Percentiles rank a stretch among this genome's conserved stretches.
These are phyloP conservation scores for Miniopterus natalensis DNA, from an alignment of 2,113 vertebrate genomes.

Conservation along the genomic window DNA sequence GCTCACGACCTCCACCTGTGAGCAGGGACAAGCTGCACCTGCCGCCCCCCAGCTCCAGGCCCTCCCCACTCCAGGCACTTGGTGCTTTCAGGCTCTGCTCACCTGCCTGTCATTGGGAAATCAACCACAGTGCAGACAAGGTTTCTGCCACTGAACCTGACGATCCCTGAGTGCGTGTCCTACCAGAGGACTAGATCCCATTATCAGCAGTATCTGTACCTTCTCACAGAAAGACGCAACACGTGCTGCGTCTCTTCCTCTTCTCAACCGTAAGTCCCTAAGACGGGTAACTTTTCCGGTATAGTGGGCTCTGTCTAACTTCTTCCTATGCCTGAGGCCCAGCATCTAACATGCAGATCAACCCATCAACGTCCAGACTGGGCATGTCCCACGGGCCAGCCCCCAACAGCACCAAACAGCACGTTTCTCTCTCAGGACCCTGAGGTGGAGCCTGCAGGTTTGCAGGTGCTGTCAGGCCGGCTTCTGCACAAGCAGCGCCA, in stretches of 20 bases:
- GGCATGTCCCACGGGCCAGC: neutral
- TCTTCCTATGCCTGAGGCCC: neutral
- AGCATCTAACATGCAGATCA: neutral
- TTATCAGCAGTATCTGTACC: neutral
- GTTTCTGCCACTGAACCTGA: accelerated
- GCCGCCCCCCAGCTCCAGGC: accelerated
- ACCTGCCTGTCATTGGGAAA: neutral
- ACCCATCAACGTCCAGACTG: neutral
- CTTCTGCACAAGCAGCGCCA: neutral
- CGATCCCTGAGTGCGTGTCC: neutral
- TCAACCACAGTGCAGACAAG: neutral
- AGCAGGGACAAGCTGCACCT: neutral
- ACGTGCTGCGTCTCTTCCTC: accelerated
- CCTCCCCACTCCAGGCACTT: accelerated
- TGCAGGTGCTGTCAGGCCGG: neutral
- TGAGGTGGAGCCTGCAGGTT: neutral
- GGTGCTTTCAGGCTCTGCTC: neutral
- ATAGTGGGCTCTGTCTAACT: accelerated
- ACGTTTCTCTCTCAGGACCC: neutral
- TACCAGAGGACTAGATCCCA: no score
- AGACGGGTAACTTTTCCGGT: accelerated
- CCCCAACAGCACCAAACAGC: neutral
- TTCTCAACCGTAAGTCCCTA: neutral
- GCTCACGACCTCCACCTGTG: conserved; percentile 91
- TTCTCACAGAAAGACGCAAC: neutral